phyloP scores from a whole-genome alignment of 2,113 vertebrate genomes.

The Larimichthys polyactis region DNA sequence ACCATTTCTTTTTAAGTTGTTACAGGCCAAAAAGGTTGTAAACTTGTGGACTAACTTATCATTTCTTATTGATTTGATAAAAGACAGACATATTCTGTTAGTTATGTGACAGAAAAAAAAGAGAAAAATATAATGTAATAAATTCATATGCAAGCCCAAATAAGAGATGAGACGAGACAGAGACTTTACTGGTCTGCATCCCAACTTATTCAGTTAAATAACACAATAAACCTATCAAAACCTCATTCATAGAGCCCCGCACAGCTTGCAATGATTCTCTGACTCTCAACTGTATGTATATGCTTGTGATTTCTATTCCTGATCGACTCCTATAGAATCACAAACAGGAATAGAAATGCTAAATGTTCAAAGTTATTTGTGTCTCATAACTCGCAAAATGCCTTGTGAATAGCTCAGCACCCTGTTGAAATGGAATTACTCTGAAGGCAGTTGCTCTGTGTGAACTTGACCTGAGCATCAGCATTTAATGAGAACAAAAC shows the following conservation, averaged over 20 bases:
- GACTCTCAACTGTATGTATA: slow-evolving; percentile 20
- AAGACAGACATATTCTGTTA: too few species aligned
- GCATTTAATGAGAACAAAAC: slow-evolving; percentile 79
- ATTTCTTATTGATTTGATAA: not conserved
- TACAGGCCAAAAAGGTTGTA: not conserved
- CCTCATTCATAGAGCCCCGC: not conserved
- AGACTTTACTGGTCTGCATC: not conserved
- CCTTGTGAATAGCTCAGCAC: slow-evolving; percentile 53
- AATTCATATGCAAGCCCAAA: not conserved
- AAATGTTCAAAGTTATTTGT: slow-evolving; percentile 70
- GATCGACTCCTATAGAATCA: slow-evolving; percentile 33
- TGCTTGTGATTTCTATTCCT: slow-evolving; percentile 23
- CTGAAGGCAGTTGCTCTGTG: slow-evolving; percentile 46
- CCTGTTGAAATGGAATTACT: slow-evolving; percentile 57
- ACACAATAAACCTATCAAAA: slow-evolving; percentile 5
- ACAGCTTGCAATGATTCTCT: slow-evolving; percentile 31
- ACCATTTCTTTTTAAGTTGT: not conserved
- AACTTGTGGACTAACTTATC: not conserved
- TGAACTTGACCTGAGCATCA: slow-evolving; percentile 69
- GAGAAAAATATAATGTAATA: not conserved
- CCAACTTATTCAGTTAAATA: slow-evolving; percentile 17
- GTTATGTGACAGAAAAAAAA: not conserved
- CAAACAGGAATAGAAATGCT: slow-evolving; percentile 40
- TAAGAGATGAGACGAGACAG: not conserved
- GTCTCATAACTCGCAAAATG: slow-evolving; percentile 58